Base-by-base conservation (phyloP, 2,888 invertebrate species). In the Scaptodrosophila latifasciaeformis region DNA sequence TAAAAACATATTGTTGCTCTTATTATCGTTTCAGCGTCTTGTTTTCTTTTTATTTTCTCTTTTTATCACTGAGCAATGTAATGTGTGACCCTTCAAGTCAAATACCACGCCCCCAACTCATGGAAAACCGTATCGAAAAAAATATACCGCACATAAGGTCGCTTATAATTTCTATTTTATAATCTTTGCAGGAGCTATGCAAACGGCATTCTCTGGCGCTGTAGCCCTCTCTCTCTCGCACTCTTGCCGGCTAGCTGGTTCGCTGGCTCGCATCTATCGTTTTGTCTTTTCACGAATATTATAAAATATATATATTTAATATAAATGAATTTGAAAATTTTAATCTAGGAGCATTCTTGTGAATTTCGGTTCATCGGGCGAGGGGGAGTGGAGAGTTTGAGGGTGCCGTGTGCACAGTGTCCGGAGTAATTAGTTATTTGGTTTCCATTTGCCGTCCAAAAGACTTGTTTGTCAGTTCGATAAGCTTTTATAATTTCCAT, bases 21-120 rank as follows among this genome's bases (percentile, higher is more conserved):
- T 82, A 83, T 83, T 82, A 82, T 82, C 82, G 82, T 82, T 82
- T 82, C 82, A 82, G 82, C 83, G 83, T 77, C 80, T 80, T 80
- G 72, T 81, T 81, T 79, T 79, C 69, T 80, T 81, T 79, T 77
- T 77, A 72, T 72, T 81, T 74, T 81, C 74, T 75, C 68, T 79
- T 70, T 81, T 81, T 80, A 72, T 75, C 70, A 71, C 69, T 78
- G 75, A 77, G 75, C 78, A 78, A 77, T 75, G 75, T 77, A 75
- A 77, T 74, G 74, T 74, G 74, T 77, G 72, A 72, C 76, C 70
- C 75, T 77, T 74, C 72, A 76, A 72, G 77, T 72, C 72, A 68
- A 75, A 64, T 67, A 75, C 70, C 71, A 67, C 69, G 69, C 75
- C 77, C 75, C 60, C 72, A 72, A 72, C 77, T 72, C 72, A 72